phyloP scores from a whole-genome alignment of 1,140 invertebrate genomes.

The honey bee (Apis mellifera) region DNA sequence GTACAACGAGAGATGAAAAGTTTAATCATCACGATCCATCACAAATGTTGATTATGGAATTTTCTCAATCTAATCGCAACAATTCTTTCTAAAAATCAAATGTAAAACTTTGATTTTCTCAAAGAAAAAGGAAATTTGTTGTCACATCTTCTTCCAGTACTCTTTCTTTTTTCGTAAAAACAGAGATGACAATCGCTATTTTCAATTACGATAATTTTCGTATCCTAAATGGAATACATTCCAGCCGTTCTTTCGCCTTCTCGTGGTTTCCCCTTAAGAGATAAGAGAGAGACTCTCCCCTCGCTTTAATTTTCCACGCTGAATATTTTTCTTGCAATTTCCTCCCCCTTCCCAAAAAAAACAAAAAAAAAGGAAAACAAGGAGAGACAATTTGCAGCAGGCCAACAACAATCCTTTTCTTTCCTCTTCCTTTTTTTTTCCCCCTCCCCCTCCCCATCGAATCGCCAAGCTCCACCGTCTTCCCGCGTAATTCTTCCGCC shows the following conservation, averaged over 20 bases:
- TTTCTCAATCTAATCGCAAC: no score
- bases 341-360: no score
- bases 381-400: background rate
- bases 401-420: background rate
- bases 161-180: background rate
- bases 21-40: no score
- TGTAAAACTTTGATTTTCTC: no score
- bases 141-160: no score
- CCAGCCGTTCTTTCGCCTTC: background rate
- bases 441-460: background rate
- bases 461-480: background rate
- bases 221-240: background rate
- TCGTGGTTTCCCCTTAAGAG: background rate
- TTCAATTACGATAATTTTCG: slow-evolving; percentile 5
- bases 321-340: background rate
- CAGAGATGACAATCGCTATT: background rate
- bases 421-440: background rate
- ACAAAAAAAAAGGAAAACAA: background rate
- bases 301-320: no score
- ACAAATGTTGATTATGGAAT: no score
- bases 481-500: background rate
- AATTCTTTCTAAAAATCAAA: no score
- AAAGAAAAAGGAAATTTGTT: no score
- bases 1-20: no score
- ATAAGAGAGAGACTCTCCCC: no score